A percentile compares a stretch with the other conserved stretches of the same genome.
phyloP scores from a whole-genome alignment of 2,888 invertebrate species.

The Papilio elwesi region DNA sequence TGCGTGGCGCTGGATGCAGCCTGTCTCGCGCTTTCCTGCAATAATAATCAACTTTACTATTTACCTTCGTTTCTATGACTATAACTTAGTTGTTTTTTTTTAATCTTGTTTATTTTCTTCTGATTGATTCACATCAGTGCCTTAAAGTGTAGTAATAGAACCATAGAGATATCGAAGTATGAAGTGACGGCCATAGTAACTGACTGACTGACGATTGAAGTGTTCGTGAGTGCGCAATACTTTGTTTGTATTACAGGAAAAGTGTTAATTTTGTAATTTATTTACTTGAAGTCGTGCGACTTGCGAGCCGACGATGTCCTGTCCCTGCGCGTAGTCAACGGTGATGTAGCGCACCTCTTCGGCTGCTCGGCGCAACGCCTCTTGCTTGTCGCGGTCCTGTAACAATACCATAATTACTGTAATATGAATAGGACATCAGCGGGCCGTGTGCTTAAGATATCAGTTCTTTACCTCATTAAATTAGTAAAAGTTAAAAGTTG shows the following conservation, averaged over 20 bases:
- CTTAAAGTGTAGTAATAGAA: too few relatives aligned
- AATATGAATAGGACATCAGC: neutral
- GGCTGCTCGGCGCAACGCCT: conserved; percentile 93
- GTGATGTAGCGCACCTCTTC: conserved; percentile 96
- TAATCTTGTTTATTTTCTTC: too few relatives aligned
- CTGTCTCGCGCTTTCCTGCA: conserved; percentile 90
- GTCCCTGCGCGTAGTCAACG: conserved; percentile 90
- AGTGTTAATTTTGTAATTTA: neutral
- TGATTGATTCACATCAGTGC: too few relatives aligned
- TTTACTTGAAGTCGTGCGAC: conserved; percentile 73
- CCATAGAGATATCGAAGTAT: too few relatives aligned
- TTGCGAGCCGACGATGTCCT: conserved; percentile 90
- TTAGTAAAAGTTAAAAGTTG: too few relatives aligned
- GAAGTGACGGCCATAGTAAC: too few relatives aligned
- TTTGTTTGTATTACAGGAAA: neutral
- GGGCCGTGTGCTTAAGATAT: neutral
- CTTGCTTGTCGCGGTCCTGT: conserved; percentile 92
- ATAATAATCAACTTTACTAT: neutral
- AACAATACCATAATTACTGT: neutral
- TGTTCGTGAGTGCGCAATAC: too few relatives aligned
- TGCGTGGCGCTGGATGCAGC: conserved; percentile 96
- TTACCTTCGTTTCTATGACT: too few relatives aligned
- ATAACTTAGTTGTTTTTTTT: too few relatives aligned
- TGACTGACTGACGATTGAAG: too few relatives aligned
- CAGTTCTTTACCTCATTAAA: too few relatives aligned